A percentile compares a stretch with the other conserved stretches of the same genome.
phyloP scores from a whole-genome alignment of 2,797 vertebrate species.

The Limnodromus scolopaceus region DNA sequence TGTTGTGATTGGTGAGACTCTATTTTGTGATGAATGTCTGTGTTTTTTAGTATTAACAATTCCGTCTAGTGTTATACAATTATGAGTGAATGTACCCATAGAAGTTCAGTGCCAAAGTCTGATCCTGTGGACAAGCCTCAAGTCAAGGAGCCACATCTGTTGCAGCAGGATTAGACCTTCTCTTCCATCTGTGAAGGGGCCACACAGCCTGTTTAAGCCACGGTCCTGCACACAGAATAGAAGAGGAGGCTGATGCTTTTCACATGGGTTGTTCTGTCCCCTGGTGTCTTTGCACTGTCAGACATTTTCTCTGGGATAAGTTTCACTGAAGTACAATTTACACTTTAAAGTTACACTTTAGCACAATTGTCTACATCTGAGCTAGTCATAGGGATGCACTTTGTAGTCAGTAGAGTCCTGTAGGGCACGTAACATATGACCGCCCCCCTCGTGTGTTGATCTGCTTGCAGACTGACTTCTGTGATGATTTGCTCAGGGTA shows the following conservation, averaged over 20 bases:
- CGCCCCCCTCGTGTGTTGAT: background rate
- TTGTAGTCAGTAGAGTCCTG: background rate
- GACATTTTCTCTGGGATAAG: background rate
- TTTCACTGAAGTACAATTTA: background rate
- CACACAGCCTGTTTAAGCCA: background rate
- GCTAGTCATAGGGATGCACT: accelerated
- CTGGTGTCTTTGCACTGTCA: background rate
- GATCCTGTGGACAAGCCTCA: background rate
- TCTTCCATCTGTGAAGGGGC: background rate
- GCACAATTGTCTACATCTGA: background rate
- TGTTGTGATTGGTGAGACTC: background rate
- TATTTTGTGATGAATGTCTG: background rate
- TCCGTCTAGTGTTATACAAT: background rate
- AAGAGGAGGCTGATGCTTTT: background rate
- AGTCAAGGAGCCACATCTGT: background rate
- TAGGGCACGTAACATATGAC: accelerated
- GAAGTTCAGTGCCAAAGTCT: background rate
- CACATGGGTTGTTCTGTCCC: background rate
- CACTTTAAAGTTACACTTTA: too few relatives aligned
- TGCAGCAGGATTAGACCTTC: background rate
- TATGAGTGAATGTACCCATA: background rate
- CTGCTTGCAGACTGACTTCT: background rate
- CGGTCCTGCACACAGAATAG: background rate
- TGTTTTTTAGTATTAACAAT: background rate
- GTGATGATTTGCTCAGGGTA: background rate